phyloP scores from a whole-genome alignment of 2,888 invertebrate species.

The Phyllotreta striolata region DNA sequence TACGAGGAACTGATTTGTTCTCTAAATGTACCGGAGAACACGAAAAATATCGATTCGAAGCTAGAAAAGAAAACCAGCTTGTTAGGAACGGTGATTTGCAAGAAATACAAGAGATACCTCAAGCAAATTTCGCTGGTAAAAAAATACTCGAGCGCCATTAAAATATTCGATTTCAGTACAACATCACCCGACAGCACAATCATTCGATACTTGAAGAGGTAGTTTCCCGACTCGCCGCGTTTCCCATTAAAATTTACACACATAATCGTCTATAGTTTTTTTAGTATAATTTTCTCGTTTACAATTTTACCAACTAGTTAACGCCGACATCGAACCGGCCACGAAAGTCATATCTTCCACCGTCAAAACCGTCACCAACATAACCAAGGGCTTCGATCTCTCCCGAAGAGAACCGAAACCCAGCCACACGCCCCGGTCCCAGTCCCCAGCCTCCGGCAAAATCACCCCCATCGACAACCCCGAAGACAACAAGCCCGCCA shows the following conservation, averaged over 20 bases:
- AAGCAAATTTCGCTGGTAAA: background rate
- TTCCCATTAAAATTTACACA: too few species aligned
- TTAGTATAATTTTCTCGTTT: too few species aligned
- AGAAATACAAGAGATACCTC: slow-evolving; percentile 45
- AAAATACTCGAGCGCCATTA: slow-evolving; percentile 39
- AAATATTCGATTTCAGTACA: slow-evolving; percentile 66
- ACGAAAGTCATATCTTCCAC: slow-evolving; percentile 59
- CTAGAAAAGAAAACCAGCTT: slow-evolving; percentile 56
- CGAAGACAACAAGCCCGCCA: slow-evolving; percentile 45
- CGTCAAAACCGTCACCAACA: slow-evolving; percentile 61
- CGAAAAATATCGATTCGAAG: slow-evolving; percentile 40
- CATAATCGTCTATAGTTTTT: too few species aligned
- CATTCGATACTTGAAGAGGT: slow-evolving; percentile 54
- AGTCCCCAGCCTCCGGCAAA: slow-evolving; percentile 70
- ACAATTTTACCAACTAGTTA: too few species aligned
- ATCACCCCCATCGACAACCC: slow-evolving; percentile 60
- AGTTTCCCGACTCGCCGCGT: slow-evolving; percentile 16
- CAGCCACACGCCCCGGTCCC: slow-evolving; percentile 65
- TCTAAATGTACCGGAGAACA: slow-evolving; percentile 48
- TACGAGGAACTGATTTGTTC: slow-evolving; percentile 46
- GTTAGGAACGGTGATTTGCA: slow-evolving; percentile 65
- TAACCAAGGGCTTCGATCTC: slow-evolving; percentile 70
- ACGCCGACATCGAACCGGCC: slow-evolving; percentile 28
- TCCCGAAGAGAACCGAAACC: slow-evolving; percentile 50
- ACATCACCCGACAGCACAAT: slow-evolving; percentile 70